Evolutionary conservation across 2,888 invertebrate genomes (phyloP).

Genomic region (Tinea trinotella): DNA sequence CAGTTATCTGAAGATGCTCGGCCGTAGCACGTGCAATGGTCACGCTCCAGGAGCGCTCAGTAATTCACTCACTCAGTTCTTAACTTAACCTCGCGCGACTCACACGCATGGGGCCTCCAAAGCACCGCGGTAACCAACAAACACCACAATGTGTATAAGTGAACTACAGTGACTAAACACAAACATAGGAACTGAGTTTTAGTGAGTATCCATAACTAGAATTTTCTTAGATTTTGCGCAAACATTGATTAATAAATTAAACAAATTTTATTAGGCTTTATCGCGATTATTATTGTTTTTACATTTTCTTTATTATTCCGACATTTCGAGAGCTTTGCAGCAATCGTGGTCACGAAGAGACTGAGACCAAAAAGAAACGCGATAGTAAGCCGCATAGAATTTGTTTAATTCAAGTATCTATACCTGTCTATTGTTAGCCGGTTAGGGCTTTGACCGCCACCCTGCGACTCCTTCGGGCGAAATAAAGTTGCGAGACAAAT

Average conservation of each 20-base stretch:
- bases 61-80: constrained; percentile 57
- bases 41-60: constrained; percentile 59
- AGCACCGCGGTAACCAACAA: neutral
- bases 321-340: no score
- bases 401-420: neutral
- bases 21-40: constrained; percentile 56
- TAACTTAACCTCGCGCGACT: constrained; percentile 46
- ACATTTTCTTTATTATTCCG: no score
- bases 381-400: no score
- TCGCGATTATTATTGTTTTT: no score
- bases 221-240: no score
- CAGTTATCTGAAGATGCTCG: constrained; percentile 37
- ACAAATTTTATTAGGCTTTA: no score
- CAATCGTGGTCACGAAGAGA: no score
- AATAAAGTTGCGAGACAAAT: constrained; percentile 41
- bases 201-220: no score
- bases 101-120: constrained; percentile 48
- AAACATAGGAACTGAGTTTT: neutral
- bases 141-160: neutral
- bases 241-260: no score
- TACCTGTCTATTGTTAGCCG: constrained; percentile 1
- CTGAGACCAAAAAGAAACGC: no score
- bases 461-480: constrained; percentile 31
- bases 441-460: constrained; percentile 32
- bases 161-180: neutral